phyloP scores from a whole-genome alignment of 1,140 invertebrate genomes.

The Platorchestia sp. region DNA sequence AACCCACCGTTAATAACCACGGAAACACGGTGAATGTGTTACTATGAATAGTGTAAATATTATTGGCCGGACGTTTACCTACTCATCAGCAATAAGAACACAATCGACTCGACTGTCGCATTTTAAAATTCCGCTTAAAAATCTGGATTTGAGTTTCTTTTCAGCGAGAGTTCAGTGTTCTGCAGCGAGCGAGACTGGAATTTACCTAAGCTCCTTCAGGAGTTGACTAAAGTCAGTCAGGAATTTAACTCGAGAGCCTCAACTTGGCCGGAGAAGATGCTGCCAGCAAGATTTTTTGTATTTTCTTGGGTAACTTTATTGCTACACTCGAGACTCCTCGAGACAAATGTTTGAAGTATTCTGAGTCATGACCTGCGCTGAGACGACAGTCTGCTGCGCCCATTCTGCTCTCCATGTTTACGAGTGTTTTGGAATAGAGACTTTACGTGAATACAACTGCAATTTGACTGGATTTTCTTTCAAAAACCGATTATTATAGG shows the following conservation, averaged over 20 bases:
- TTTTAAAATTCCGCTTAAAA: background rate
- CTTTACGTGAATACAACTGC: background rate
- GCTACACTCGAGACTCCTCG: background rate
- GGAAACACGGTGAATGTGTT: too few species aligned
- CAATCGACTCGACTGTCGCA: background rate
- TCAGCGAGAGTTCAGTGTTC: background rate
- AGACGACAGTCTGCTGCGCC: background rate
- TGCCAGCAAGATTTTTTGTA: background rate
- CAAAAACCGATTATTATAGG: background rate
- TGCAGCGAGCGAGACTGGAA: background rate
- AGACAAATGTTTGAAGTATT: slow-evolving; percentile 55
- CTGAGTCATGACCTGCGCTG: background rate
- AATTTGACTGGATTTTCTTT: background rate
- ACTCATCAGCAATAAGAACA: background rate
- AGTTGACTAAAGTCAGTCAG: slow-evolving; percentile 35
- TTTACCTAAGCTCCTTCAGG: background rate
- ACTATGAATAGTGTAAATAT: too few species aligned
- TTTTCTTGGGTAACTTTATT: slow-evolving; percentile 50
- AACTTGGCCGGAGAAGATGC: background rate
- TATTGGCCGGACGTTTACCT: too few species aligned
- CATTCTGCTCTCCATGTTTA: background rate
- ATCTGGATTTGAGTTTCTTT: background rate
- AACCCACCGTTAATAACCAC: too few species aligned
- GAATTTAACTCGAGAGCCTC: slow-evolving; percentile 22
- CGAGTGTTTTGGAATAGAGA: background rate